A percentile compares a stretch with the other conserved stretches of the same genome.
Conservation (phyloP, 2,797 vertebrate genomes). For the Sebastiscus tertius region DNA sequence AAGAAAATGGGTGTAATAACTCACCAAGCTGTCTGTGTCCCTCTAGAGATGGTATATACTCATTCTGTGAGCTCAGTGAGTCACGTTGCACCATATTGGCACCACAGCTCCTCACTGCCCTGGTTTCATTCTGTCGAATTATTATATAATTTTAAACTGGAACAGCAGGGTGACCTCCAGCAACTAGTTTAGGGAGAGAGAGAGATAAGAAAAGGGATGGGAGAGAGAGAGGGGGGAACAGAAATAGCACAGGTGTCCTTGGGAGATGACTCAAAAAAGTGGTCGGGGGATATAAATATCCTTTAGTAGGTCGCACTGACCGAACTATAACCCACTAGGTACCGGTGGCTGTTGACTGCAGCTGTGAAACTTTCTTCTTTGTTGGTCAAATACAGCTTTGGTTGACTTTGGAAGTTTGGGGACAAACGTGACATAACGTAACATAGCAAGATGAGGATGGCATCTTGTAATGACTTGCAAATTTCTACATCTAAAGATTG, state of each 20-base stretch:
- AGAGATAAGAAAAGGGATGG: constrained; percentile 61
- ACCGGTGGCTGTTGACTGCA: constrained; percentile 24
- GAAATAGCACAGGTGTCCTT: constrained; percentile 79
- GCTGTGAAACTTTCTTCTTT: constrained; percentile 37
- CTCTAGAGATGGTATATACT: constrained; percentile 17
- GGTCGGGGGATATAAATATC: constrained; percentile 76
- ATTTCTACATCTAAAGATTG: not conserved
- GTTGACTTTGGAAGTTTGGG: not conserved
- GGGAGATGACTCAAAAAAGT: constrained; percentile 68
- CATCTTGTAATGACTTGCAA: not conserved
- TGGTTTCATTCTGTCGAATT: constrained; percentile 78
- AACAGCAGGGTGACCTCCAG: constrained; percentile 81
- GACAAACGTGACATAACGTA: constrained; percentile 12
- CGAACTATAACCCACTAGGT: constrained; percentile 49
- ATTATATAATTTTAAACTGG: constrained; percentile 77
- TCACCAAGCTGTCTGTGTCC: not conserved
- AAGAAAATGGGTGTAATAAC: constrained; percentile 1
- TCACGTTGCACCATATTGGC: constrained; percentile 69
- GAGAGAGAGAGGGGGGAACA: constrained; percentile 58
- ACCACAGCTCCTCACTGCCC: constrained; percentile 65
- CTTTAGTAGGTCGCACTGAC: constrained; percentile 79
- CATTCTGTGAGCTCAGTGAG: constrained; percentile 44
- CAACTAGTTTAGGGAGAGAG: constrained; percentile 74
- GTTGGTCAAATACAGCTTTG: constrained; percentile 12
- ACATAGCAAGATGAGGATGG: not conserved